Evolutionary conservation across 2,113 vertebrate species (phyloP).

Genomic region (Gobiocypris rarus): DNA sequence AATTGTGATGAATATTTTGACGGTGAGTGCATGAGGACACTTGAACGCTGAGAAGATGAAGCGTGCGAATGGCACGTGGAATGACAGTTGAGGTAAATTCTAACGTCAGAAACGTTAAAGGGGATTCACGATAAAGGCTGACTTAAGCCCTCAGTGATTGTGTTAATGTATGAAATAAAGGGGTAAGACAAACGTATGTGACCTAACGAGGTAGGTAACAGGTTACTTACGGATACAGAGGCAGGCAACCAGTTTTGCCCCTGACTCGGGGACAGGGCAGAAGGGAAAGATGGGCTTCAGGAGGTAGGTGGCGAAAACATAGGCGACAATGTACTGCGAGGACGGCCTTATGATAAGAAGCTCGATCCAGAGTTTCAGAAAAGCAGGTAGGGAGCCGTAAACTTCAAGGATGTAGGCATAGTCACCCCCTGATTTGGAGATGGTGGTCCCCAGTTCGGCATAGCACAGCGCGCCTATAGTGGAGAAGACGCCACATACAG

Average conservation of each 20-base stretch:
- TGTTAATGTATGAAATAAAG: background rate
- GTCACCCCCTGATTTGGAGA: slow-evolving; percentile 94
- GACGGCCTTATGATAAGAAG: slow-evolving; percentile 99
- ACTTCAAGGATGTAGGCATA: slow-evolving; percentile 99
- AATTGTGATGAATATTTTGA: background rate
- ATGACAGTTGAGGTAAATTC: background rate
- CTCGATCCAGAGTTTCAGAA: slow-evolving; percentile 99
- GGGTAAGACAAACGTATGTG: background rate
- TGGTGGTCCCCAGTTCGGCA: slow-evolving; percentile 96
- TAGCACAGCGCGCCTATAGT: slow-evolving; percentile 96
- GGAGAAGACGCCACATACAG: slow-evolving; percentile 93
- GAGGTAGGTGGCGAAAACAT: slow-evolving; percentile 96
- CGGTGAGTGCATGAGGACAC: background rate
- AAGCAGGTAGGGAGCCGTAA: slow-evolving; percentile 93
- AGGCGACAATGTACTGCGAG: slow-evolving; percentile 98
- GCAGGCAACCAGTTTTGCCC: slow-evolving; percentile 91
- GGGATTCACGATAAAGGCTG: no score
- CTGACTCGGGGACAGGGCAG: slow-evolving; percentile 86
- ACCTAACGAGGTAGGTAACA: background rate
- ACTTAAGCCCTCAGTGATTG: background rate
- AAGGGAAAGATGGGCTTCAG: slow-evolving; percentile 93
- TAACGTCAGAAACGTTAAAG: background rate
- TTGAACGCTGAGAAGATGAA: background rate
- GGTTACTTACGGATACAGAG: slow-evolving; percentile 93
- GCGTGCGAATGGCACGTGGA: background rate